Conservation (phyloP, 35 echinoderm and acorn worm species). For the Acanthaster planci region DNA sequence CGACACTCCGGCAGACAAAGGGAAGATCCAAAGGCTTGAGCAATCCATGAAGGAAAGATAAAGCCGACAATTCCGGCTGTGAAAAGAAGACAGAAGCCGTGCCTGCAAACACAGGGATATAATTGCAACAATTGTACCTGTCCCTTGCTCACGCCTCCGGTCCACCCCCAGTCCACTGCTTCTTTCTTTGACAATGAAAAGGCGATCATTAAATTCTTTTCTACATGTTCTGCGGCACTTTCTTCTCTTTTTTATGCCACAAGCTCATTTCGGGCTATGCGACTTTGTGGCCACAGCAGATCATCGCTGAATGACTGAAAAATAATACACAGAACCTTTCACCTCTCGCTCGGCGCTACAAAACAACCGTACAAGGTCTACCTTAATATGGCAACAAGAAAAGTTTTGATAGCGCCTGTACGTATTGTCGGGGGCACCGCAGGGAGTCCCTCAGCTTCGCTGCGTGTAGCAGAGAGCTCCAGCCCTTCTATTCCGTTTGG, state of each 20-base stretch:
- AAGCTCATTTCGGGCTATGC: background rate
- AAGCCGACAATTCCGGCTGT: slow-evolving; percentile 8
- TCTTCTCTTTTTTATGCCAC: no score
- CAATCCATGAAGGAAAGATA: background rate
- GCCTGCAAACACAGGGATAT: background rate
- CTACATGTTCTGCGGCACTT: slow-evolving; percentile 17
- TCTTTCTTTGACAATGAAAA: slow-evolving; percentile 9
- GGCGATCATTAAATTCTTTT: slow-evolving; percentile 27
- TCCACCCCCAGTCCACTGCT: slow-evolving; percentile 6
- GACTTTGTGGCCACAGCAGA: slow-evolving; percentile 7
- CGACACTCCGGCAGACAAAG: background rate
- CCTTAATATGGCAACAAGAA: background rate
- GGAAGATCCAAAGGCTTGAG: background rate
- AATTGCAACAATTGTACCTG: slow-evolving; percentile 27
- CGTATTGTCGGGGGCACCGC: background rate
- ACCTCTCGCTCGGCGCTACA: background rate
- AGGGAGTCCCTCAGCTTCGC: background rate
- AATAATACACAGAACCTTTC: slow-evolving; percentile 10
- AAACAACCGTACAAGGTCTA: slow-evolving; percentile 19
- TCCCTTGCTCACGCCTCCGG: slow-evolving; percentile 6
- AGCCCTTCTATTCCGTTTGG: background rate
- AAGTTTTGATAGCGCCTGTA: slow-evolving; percentile 5
- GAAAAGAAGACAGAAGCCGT: slow-evolving; percentile 10
- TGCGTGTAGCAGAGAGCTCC: background rate
- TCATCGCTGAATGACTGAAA: slow-evolving; percentile 3